Evolutionary conservation across 2,888 invertebrate species (phyloP).

Genomic region (Trichacis sp.): DNA sequence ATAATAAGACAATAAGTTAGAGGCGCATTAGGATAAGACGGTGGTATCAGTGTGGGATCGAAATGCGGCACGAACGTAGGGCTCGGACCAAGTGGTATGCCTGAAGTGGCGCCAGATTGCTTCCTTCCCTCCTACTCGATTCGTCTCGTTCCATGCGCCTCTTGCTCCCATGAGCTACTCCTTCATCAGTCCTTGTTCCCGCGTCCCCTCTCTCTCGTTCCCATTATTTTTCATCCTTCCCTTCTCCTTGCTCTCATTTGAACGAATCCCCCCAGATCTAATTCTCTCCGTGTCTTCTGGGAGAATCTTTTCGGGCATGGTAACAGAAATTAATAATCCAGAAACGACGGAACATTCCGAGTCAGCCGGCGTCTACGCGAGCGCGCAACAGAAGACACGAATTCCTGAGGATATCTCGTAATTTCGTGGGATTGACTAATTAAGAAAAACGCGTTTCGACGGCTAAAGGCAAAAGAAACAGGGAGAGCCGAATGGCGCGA

Average conservation of each 20-base stretch:
- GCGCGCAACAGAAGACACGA: constrained; percentile 27
- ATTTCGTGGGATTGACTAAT: constrained; percentile 34
- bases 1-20: constrained; percentile 65
- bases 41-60: constrained; percentile 60
- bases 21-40: constrained; percentile 47
- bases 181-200: constrained; percentile 3
- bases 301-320: constrained; percentile 32
- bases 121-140: constrained; percentile 36
- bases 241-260: constrained; percentile 17
- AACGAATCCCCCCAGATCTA: constrained; percentile 32
- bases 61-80: constrained; percentile 49
- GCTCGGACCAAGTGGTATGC: constrained; percentile 48
- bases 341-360: constrained; percentile 40
- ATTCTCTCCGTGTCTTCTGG: constrained; percentile 44
- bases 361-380: constrained; percentile 28
- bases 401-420: constrained; percentile 28
- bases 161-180: constrained; percentile 10
- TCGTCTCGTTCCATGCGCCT: constrained; percentile 30
- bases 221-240: too few relatives aligned
- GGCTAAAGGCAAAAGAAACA: constrained; percentile 5
- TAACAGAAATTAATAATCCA: constrained; percentile 44
- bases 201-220: too few relatives aligned
- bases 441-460: constrained; percentile 35
- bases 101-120: constrained; percentile 55
- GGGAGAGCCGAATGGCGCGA: constrained; percentile 18